Percentiles rank a stretch among this genome's conserved stretches.
These are phyloP conservation scores for Ptychoptera albimana DNA, from an alignment of 2,888 invertebrate species.

Conservation along the genomic window DNA sequence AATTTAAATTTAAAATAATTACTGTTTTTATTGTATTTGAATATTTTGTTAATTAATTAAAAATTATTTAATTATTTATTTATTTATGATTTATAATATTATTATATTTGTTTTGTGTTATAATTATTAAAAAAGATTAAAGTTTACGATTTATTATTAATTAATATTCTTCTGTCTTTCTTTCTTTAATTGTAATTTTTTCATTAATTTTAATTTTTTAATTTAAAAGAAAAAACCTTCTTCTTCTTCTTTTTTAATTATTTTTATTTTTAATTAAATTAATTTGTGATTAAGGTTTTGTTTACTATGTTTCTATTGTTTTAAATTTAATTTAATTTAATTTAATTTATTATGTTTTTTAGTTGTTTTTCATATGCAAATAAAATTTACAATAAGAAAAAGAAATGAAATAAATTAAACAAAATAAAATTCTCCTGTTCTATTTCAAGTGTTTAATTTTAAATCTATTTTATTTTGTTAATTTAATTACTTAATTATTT, in stretches of 20 bases:
- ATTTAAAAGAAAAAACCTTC: constrained; percentile 2
- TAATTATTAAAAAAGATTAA: no score
- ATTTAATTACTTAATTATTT: constrained; percentile 11
- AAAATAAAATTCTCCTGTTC: not conserved
- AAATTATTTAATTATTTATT: no score
- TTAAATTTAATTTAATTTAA: constrained; percentile 2
- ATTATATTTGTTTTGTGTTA: no score
- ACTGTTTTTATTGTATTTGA: no score
- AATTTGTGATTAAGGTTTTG: not conserved
- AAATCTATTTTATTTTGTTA: no score
- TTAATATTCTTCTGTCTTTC: constrained; percentile 13
- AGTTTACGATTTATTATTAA: no score
- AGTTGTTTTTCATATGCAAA: constrained; percentile 3
- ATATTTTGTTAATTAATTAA: no score
- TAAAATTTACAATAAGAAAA: not conserved
- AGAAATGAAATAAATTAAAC: not conserved
- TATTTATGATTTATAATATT: no score
- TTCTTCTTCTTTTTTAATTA: not conserved
- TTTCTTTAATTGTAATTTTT: constrained; percentile 4
- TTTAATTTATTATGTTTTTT: constrained; percentile 6
- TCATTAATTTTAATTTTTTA: constrained; percentile 8
- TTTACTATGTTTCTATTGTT: constrained; percentile 6
- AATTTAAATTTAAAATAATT: no score
- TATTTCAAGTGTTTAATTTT: no score
- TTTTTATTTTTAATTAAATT: not conserved